phyloP scores from a whole-genome alignment of 2,888 invertebrate species.

The Cactoblastis cactorum region DNA sequence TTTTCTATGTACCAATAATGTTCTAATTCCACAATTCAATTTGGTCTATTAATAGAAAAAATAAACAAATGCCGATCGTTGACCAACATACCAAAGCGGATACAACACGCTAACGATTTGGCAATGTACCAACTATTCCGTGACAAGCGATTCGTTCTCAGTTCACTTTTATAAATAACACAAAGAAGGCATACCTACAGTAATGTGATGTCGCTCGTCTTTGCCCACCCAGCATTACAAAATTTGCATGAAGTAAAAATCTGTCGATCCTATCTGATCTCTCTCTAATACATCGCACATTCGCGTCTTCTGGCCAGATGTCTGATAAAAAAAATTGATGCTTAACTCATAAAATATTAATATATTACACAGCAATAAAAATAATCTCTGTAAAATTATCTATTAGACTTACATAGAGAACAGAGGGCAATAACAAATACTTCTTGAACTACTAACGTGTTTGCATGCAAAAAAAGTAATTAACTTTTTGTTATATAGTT shows the following conservation, averaged over 20 bases:
- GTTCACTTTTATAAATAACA: conserved; percentile 56
- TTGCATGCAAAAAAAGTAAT: conserved; percentile 35
- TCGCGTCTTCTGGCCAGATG: too few relatives aligned
- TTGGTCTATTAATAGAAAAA: conserved; percentile 27
- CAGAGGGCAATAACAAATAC: background rate
- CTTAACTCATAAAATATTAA: too few relatives aligned
- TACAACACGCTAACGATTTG: conserved; percentile 64
- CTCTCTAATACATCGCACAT: too few relatives aligned
- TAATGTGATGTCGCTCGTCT: conserved; percentile 32
- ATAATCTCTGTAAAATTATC: too few relatives aligned
- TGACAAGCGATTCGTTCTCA: conserved; percentile 59
- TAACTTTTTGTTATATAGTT: conserved; percentile 39
- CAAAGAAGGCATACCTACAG: conserved; percentile 35
- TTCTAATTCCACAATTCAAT: conserved; percentile 4
- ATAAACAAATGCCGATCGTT: conserved; percentile 63
- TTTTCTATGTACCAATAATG: too few relatives aligned
- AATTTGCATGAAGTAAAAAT: background rate
- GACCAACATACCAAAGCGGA: conserved; percentile 62
- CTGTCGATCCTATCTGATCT: too few relatives aligned
- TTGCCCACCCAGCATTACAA: conserved; percentile 18
- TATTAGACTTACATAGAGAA: background rate
- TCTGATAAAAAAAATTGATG: too few relatives aligned
- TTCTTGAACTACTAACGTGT: conserved; percentile 18
- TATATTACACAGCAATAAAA: too few relatives aligned
- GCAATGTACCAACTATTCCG: conserved; percentile 63